Base-by-base conservation (phyloP, 2,888 invertebrate genomes). In the Tenodera sinensis region DNA sequence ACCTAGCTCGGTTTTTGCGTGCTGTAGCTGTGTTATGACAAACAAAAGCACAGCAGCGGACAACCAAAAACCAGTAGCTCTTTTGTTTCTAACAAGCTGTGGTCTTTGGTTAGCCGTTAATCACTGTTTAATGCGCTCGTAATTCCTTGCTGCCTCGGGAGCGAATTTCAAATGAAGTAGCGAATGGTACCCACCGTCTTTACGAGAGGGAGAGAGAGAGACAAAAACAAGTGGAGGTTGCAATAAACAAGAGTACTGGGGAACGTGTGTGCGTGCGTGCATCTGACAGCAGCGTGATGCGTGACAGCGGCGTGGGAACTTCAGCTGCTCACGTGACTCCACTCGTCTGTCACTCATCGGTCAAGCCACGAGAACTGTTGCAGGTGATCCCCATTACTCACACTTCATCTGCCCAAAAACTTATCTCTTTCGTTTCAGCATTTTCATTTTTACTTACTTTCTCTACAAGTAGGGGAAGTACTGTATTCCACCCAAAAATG, bases 301-400 rank as follows among this genome's bases (percentile, higher is more conserved):
- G 86, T 86, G 86, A 28, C 71, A 42, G 85, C 25, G 82, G 87
- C 86, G 86, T 87, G 87, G 87, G 87, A 87, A 87, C 83, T 86
- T 87, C 87, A 87, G 28, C n/a, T 85, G 85, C 28, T 47, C 87
- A 86, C 81, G 86, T 86, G 86, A 86, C 42, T 86, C 42, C 71
- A 87, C 87, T 83, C 83, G 87, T 71, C 54, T 20, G 54, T 87
- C 87, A 87, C 42, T 87, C 82, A 85, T n/a, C 54, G 54, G 54
- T 71, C 54, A 71, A 71, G 54, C 54, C 54, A 71, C 54, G 54
- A 71, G 54, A 71, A 71, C 54, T 71, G 54, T 71, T 71, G 54
- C 54, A 71, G 54, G 54, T 71, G 54, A 71, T 71, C 54, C 54
- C 6, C 54, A 71, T 71, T 71, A 71, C 25, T 71, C 54, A 20